Percentiles rank a stretch among this genome's conserved stretches.
These are phyloP conservation scores for Melitaea cinxia DNA, from an alignment of 1,140 invertebrate genomes.

Conservation along the genomic window DNA sequence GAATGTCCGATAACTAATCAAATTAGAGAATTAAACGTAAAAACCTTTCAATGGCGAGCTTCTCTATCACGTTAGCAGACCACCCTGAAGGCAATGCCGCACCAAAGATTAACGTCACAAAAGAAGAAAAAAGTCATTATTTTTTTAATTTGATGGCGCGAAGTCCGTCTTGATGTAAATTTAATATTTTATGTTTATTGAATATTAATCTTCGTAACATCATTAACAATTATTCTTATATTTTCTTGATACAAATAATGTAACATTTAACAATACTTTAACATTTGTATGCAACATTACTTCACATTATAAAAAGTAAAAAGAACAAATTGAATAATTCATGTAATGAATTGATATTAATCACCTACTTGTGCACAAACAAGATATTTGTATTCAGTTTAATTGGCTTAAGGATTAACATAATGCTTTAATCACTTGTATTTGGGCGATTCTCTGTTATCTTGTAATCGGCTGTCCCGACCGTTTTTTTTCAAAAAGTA, in stretches of 20 bases:
- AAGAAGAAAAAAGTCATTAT: conserved; percentile 32
- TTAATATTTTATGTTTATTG: conserved; percentile 13
- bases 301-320: no score
- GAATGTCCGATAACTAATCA: conserved; percentile 26
- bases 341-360: no score
- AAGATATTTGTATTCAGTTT: no score
- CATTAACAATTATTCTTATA: background rate
- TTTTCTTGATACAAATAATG: background rate
- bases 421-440: no score
- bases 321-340: no score
- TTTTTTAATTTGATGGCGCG: conserved; percentile 26
- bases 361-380: no score
- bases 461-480: no score
- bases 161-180: conserved; percentile 14
- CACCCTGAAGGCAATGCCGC: conserved; percentile 23
- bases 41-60: conserved; percentile 19
- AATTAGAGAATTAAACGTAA: conserved; percentile 30
- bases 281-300: no score
- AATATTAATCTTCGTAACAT: background rate
- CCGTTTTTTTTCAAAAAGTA: no score
- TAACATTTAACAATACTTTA: no score
- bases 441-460: no score
- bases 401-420: no score
- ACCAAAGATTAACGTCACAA: conserved; percentile 37
- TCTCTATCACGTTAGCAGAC: conserved; percentile 32